phyloP scores from a whole-genome alignment of 2,797 vertebrate genomes.

The Dendrocincla tyrannina region DNA sequence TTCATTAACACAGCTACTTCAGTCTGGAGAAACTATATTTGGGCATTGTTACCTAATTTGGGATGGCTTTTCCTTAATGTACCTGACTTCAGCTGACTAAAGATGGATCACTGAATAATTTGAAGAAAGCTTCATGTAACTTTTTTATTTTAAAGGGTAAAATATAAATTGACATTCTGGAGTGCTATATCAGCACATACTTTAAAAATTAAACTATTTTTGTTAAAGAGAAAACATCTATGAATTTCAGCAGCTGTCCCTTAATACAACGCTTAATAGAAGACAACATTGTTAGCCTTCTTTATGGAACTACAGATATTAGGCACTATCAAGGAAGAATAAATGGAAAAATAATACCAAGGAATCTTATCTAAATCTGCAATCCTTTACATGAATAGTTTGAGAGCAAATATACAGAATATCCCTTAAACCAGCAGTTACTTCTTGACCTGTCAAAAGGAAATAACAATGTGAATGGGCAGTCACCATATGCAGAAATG shows the following conservation, averaged over 20 bases:
- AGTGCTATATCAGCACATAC: not conserved
- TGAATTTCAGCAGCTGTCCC: not conserved
- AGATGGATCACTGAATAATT: not conserved
- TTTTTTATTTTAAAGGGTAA: not conserved
- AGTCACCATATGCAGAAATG: not conserved
- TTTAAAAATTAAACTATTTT: not conserved
- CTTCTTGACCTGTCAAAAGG: not conserved
- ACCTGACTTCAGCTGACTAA: not conserved
- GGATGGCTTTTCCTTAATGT: not conserved
- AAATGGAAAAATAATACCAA: not conserved
- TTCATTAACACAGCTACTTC: not conserved
- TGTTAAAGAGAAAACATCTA: not conserved
- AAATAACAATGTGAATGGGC: not conserved
- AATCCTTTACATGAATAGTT: not conserved
- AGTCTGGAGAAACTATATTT: not conserved
- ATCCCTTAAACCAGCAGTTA: rapidly evolving
- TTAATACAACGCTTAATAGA: not conserved
- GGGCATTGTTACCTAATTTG: not conserved
- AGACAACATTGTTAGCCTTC: not conserved
- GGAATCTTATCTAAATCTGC: not conserved
- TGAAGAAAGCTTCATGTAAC: not conserved
- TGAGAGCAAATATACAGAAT: not conserved
- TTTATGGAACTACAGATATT: not conserved
- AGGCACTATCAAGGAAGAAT: not conserved
- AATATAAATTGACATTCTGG: not conserved